Evolutionary conservation across 2,888 invertebrate genomes (phyloP).

Genomic region (Zonitis immaculata): DNA sequence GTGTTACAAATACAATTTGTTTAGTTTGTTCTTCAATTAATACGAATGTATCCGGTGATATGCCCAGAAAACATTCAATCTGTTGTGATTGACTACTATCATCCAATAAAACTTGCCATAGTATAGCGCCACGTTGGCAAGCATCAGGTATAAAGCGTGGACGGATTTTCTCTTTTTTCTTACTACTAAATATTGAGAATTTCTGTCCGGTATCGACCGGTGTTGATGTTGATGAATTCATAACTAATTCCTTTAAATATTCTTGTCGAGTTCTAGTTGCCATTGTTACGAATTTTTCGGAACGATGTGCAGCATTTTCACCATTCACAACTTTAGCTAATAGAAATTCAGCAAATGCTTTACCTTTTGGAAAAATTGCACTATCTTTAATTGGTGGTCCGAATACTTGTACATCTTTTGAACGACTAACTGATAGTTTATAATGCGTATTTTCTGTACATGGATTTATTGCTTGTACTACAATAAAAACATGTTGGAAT

Average conservation of each 20-base stretch:
- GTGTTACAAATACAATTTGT: constrained; percentile 80
- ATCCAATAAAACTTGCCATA: constrained; percentile 74
- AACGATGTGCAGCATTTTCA: constrained; percentile 93
- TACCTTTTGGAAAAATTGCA: constrained; percentile 82
- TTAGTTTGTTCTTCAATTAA: constrained; percentile 78
- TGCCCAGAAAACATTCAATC: constrained; percentile 76
- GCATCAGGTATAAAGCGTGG: constrained; percentile 71
- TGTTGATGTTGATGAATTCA: constrained; percentile 75
- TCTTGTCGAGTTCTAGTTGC: constrained; percentile 92
- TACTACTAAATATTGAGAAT: constrained; percentile 68
- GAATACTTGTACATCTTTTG: constrained; percentile 92
- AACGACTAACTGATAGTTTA: constrained; percentile 62
- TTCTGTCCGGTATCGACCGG: constrained; percentile 80
- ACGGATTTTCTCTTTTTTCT: constrained; percentile 72
- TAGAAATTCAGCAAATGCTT: constrained; percentile 91
- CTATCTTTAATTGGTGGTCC: constrained; percentile 91
- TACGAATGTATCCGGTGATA: constrained; percentile 83
- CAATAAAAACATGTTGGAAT: constrained; percentile 96
- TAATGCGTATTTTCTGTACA: constrained; percentile 89
- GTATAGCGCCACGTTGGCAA: constrained; percentile 70
- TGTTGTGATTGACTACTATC: constrained; percentile 62
- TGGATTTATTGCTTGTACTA: constrained; percentile 84
- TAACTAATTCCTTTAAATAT: constrained; percentile 88
- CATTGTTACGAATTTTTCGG: constrained; percentile 96
- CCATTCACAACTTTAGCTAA: constrained; percentile 95